Evolutionary conservation across 2,797 vertebrate species (phyloP).

Genomic region (Thaleichthys pacificus): DNA sequence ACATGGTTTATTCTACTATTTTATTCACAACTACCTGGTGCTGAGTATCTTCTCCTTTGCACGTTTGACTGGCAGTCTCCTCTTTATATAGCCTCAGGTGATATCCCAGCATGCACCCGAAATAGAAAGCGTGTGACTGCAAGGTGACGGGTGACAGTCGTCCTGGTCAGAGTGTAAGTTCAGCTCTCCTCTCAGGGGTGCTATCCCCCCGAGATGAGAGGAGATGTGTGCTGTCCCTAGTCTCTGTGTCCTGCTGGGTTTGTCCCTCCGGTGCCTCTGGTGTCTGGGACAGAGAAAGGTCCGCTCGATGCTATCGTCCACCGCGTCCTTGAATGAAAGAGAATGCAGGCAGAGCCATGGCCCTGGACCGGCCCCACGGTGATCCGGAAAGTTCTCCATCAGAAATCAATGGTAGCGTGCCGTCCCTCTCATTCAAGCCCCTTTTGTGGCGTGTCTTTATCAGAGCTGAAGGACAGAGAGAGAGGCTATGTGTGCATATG

Average conservation of each 20-base stretch:
- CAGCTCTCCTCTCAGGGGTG: conserved; percentile 44
- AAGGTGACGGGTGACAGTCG: conserved; percentile 60
- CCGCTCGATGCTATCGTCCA: not conserved
- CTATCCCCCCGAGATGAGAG: conserved; percentile 71
- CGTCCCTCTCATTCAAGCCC: conserved; percentile 58
- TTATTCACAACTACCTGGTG: not conserved
- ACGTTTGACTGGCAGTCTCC: conserved; percentile 27
- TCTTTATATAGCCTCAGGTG: conserved; percentile 47
- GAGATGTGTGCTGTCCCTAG: conserved; percentile 52
- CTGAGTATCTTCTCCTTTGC: conserved; percentile 22
- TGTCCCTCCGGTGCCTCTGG: conserved; percentile 54
- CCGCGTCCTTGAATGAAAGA: conserved; percentile 24
- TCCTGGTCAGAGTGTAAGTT: conserved; percentile 35
- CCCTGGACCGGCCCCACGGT: conserved; percentile 41
- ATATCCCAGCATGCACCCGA: conserved; percentile 52
- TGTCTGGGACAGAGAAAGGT: conserved; percentile 48
- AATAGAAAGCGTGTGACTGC: conserved; percentile 59
- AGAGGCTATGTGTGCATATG: conserved; percentile 17
- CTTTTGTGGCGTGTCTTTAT: conserved; percentile 52
- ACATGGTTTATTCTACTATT: not conserved
- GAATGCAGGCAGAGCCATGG: conserved; percentile 47
- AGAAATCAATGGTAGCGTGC: conserved; percentile 73
- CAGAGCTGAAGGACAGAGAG: conserved; percentile 18
- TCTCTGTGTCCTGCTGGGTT: conserved; percentile 57
- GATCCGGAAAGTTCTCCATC: conserved; percentile 66